phyloP scores from a whole-genome alignment of 2,113 vertebrate genomes.

The Equus przewalskii region DNA sequence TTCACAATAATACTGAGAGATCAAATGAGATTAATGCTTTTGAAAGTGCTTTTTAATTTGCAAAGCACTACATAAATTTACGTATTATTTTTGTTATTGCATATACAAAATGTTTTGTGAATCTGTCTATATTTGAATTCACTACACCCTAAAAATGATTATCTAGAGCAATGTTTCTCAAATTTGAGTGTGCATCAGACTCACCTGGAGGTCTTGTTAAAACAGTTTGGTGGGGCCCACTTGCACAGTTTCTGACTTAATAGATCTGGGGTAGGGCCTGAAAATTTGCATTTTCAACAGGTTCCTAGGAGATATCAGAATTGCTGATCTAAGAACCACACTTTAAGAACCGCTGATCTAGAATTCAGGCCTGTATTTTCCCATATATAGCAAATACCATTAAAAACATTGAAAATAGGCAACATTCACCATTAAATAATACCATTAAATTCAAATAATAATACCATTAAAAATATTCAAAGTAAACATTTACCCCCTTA shows the following conservation, averaged over 20 bases:
- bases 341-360: neutral
- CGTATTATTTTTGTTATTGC: neutral
- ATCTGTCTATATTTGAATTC: neutral
- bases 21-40: neutral
- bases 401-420: constrained; percentile 9
- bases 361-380: neutral
- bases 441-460: neutral
- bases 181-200: neutral
- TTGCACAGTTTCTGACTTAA: neutral
- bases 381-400: neutral
- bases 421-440: neutral
- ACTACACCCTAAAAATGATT: neutral
- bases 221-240: neutral
- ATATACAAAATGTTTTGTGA: neutral
- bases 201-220: neutral
- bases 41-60: constrained; percentile 40
- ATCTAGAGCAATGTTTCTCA: neutral
- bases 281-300: neutral
- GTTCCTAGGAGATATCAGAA: neutral
- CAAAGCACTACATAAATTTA: neutral
- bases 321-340: neutral
- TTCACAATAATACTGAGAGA: neutral
- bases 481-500: neutral
- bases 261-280: neutral
- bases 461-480: neutral